A percentile compares a stretch with the other conserved stretches of the same genome.
These are phyloP conservation scores for Pheosia tremula DNA, from an alignment of 2,888 invertebrate species.

Conservation along the genomic window DNA sequence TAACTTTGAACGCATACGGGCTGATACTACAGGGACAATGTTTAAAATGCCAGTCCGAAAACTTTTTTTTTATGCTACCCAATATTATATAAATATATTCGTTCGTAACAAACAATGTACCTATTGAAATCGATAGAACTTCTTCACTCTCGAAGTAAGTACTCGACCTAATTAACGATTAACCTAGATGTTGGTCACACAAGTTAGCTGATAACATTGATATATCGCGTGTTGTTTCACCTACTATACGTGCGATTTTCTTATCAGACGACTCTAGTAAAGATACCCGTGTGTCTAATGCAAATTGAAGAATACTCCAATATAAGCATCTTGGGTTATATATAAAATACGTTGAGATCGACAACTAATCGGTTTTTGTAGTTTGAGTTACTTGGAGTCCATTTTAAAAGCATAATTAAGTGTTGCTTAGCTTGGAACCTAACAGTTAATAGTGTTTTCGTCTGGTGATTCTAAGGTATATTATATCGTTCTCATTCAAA, in stretches of 20 bases:
- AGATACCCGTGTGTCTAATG: conserved; percentile 30
- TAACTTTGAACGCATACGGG: neutral
- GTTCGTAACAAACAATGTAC: conserved; percentile 8
- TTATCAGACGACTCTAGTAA: conserved; percentile 35
- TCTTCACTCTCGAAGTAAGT: conserved; percentile 54
- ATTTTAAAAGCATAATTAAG: too few relatives aligned
- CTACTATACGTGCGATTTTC: conserved; percentile 51
- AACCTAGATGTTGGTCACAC: conserved; percentile 67
- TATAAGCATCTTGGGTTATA: conserved; percentile 8
- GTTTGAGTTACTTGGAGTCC: too few relatives aligned
- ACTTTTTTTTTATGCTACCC: too few relatives aligned
- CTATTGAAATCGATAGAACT: conserved; percentile 53
- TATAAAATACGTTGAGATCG: neutral
- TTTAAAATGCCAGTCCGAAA: neutral
- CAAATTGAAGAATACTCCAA: conserved; percentile 27
- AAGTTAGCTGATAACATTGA: conserved; percentile 61
- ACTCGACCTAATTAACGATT: conserved; percentile 73
- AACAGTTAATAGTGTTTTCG: too few relatives aligned
- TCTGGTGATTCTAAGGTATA: too few relatives aligned
- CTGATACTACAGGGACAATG: neutral
- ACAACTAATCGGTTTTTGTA: too few relatives aligned
- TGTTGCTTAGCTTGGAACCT: too few relatives aligned
- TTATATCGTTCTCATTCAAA: too few relatives aligned
- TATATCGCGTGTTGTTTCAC: conserved; percentile 59
- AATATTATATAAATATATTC: too few relatives aligned